phyloP scores from a whole-genome alignment of 1,140 invertebrate genomes.

The Ganaspis sp. region DNA sequence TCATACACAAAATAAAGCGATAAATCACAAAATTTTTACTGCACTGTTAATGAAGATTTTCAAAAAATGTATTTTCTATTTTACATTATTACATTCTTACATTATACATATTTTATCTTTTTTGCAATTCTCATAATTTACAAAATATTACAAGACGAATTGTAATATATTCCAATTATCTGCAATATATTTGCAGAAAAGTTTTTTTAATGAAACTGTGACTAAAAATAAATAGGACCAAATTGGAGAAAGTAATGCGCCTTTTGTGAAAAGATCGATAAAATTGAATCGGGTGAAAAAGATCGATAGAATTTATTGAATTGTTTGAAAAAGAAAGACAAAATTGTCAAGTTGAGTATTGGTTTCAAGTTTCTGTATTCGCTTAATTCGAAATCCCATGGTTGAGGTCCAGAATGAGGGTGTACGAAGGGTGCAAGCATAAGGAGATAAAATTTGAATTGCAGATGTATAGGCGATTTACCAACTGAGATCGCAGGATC shows the following conservation, averaged over 20 bases:
- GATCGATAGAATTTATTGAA: background rate
- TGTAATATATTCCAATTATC: no score
- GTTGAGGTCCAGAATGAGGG: constrained; percentile 42
- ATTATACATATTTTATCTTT: no score
- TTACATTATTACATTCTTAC: no score
- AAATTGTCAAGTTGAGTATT: constrained; percentile 42
- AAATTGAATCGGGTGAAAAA: background rate
- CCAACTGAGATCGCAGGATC: constrained; percentile 34
- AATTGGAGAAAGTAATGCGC: no score
- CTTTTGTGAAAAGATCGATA: background rate
- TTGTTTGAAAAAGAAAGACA: background rate
- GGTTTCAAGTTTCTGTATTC: constrained; percentile 60
- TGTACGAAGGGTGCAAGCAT: constrained; percentile 50
- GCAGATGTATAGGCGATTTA: constrained; percentile 58
- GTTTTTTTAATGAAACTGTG: no score
- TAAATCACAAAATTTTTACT: no score
- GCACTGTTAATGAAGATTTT: no score
- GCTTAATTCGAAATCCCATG: constrained; percentile 58
- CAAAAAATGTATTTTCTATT: no score
- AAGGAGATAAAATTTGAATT: constrained; percentile 69
- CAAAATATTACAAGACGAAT: no score
- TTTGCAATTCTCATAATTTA: no score
- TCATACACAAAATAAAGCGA: background rate
- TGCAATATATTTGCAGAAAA: no score
- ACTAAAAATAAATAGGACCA: no score